Percentiles rank a stretch among this genome's conserved stretches.
These are phyloP conservation scores for Ahaetulla prasina DNA, from an alignment of 2,113 vertebrate species.

Conservation along the genomic window DNA sequence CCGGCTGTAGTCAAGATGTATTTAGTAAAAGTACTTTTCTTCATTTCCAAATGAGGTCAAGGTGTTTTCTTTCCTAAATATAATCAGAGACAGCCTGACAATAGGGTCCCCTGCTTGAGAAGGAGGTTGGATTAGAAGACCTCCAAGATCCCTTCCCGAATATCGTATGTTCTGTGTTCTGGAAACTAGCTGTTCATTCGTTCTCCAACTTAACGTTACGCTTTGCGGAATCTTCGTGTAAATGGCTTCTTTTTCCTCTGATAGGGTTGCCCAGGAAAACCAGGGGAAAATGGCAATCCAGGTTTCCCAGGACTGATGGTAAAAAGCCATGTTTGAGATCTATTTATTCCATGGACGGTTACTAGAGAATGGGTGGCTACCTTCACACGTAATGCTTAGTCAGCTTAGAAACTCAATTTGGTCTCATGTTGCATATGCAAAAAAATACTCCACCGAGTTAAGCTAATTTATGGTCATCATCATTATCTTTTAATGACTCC, in stretches of 20 bases:
- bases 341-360: background rate
- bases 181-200: background rate
- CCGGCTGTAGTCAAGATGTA: too few species aligned
- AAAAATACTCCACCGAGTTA: background rate
- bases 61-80: too few species aligned
- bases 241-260: background rate
- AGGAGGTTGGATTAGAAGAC: too few species aligned
- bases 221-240: background rate
- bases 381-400: background rate
- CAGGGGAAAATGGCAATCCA: constrained; percentile 64
- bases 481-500: too few species aligned
- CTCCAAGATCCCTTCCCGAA: too few species aligned
- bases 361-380: background rate
- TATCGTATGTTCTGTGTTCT: too few species aligned
- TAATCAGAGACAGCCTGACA: too few species aligned
- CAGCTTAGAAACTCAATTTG: background rate
- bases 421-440: background rate
- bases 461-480: background rate
- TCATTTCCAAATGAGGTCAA: too few species aligned
- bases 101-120: too few species aligned
- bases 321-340: constrained; percentile 24
- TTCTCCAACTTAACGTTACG: background rate
- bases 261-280: constrained; percentile 74
- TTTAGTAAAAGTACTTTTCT: too few species aligned
- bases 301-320: constrained; percentile 75